Base-by-base conservation (phyloP, 2,797 vertebrate genomes). In the Agapornis canus region DNA sequence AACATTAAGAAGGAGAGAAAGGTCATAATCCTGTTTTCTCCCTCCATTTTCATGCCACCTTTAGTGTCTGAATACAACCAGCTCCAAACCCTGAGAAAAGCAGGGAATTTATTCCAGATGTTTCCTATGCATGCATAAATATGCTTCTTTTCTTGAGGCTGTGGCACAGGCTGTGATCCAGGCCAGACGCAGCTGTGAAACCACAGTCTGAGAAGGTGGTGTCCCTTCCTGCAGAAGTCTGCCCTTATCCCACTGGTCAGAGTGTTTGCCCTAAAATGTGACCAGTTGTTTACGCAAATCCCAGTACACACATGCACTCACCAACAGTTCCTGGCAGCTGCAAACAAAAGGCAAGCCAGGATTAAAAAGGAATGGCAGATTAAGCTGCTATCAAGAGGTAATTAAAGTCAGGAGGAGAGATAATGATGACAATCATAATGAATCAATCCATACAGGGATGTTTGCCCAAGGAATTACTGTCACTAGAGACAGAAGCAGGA, bases 381-480 rank as follows among this genome's bases (percentile, higher is more conserved):
- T 78, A 76, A 80, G 64, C 48, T 91, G 68, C 86, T 83, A 91
- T 97, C 82, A 92, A 90, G 85, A 87, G 48, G 42, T 84, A 89
- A 93, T 97, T 95, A 94, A 91, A 97, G 43, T 15, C 76, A 92
- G 76, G 66, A 94, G 82, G 69, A 78, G 80, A 57, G 75, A 92
- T 88, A 94, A 79, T 60, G 15, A 70, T 82, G 89, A 39, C 80
- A 84, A 86, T 93, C 52, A 6, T 40, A 68, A 57, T 13, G 19
- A 92, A 90, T 87, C 63, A 80, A 43, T 84, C 47, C 60, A 25
- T 61, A n/a, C 26, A 59, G 75, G 89, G 87, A 93, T 97, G 94
- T 97, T 97, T 97, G 93, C 71, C 88, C 91, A 93, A 80, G 82
- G 92, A 95, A 96, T 93, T 81, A 76, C 70, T 48, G 82, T 82